These are phyloP conservation scores for Cloeon dipterum DNA, from an alignment of 2,888 invertebrate genomes.

Conservation along the genomic window DNA sequence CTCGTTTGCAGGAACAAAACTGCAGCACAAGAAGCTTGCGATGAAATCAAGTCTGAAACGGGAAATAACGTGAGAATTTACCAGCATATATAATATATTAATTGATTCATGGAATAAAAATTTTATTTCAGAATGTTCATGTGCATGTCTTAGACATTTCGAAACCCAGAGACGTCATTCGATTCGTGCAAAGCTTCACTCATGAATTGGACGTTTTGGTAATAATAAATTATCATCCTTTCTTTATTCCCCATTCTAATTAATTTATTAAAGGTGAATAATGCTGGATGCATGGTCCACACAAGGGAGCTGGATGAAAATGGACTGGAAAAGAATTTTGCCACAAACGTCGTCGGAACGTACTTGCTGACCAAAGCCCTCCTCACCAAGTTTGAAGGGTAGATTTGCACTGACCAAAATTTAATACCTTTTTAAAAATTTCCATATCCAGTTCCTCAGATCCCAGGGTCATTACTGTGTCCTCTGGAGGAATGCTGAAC, in stretches of 20 bases:
- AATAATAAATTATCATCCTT: constrained; percentile 6
- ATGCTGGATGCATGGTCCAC: constrained; percentile 23
- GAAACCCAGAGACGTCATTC: constrained; percentile 16
- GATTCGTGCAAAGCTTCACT: constrained; percentile 18
- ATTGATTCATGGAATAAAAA: background rate
- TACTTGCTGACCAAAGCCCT: constrained; percentile 18
- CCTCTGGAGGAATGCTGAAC: constrained; percentile 23
- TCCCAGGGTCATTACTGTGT: constrained; percentile 19
- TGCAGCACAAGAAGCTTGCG: constrained; percentile 16
- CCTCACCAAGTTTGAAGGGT: constrained; percentile 16
- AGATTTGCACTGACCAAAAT: constrained; percentile 5
- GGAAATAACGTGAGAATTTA: constrained; percentile 17
- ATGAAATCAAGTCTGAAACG: constrained; percentile 15
- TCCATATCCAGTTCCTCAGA: constrained; percentile 11
- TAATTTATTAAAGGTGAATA: constrained; percentile 16
- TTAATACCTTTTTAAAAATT: no score
- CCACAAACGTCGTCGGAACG: constrained; percentile 21
- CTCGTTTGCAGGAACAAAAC: constrained; percentile 20
- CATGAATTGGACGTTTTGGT: constrained; percentile 18
- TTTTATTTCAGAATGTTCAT: constrained; percentile 16
- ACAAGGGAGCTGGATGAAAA: constrained; percentile 15
- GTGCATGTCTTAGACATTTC: constrained; percentile 21
- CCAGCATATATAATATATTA: background rate
- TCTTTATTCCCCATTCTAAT: background rate
- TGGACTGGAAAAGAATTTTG: constrained; percentile 22